A percentile compares a stretch with the other conserved stretches of the same genome.
These are phyloP conservation scores for Actinia equina DNA, from an alignment of 64 coral and sea anemone genomes.

Conservation along the genomic window DNA sequence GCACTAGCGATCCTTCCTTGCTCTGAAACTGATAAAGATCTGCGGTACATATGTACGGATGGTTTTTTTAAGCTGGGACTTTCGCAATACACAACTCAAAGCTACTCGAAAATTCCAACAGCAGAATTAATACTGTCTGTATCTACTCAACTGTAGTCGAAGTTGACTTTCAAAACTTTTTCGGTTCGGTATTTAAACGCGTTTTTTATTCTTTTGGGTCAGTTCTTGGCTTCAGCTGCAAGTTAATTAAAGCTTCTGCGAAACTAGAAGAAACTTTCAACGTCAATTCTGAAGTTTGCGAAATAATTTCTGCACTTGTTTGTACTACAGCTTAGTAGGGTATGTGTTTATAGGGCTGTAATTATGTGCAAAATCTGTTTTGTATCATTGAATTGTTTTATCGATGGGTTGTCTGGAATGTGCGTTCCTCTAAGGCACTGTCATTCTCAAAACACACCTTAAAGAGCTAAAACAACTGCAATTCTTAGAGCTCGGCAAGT, in stretches of 20 bases:
- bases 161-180: neutral
- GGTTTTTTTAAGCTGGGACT: neutral
- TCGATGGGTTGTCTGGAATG: neutral
- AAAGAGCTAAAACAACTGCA: neutral
- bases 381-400: neutral
- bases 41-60: too few species aligned
- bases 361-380: neutral
- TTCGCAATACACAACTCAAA: neutral
- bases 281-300: neutral
- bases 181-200: neutral
- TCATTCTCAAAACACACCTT: neutral
- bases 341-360: constrained; percentile 4
- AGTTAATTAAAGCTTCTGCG: neutral
- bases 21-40: too few species aligned
- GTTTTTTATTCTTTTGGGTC: neutral
- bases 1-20: too few species aligned
- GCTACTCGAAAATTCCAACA: neutral
- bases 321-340: neutral
- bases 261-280: neutral
- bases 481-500: neutral
- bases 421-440: neutral
- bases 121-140: neutral
- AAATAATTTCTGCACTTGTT: neutral
- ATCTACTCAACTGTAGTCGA: neutral
- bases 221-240: neutral